Conservation (phyloP, 35 echinoderm and acorn worm species). For the Eucidaris tribuloides region DNA sequence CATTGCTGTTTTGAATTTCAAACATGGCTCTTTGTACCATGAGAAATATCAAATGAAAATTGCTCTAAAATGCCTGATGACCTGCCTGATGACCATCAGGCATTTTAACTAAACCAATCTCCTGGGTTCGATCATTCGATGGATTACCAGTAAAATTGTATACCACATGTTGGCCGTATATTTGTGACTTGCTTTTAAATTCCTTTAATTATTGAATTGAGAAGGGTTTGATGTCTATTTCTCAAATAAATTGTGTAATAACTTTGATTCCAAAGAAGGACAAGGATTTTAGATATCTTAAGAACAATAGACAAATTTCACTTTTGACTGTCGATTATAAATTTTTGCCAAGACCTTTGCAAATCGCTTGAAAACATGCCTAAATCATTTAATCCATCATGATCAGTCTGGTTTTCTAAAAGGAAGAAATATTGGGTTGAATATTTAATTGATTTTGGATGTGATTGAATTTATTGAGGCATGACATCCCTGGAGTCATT, state of each 20-base stretch:
- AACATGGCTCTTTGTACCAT: too few species aligned
- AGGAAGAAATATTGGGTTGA: neutral
- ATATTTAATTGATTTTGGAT: neutral
- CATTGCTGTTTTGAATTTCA: too few species aligned
- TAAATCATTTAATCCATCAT: neutral
- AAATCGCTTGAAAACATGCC: neutral
- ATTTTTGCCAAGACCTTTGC: neutral
- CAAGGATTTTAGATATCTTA: neutral
- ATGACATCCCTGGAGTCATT: neutral
- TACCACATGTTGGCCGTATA: neutral
- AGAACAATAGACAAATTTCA: neutral
- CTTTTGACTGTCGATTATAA: neutral
- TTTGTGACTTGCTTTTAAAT: neutral
- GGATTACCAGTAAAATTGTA: neutral
- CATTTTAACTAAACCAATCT: neutral
- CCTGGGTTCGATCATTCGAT: conserved; percentile 6
- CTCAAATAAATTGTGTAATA: conserved; percentile 25
- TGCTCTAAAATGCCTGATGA: too few species aligned
- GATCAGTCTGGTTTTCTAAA: conserved; percentile 7
- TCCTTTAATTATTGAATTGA: neutral
- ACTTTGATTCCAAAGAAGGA: conserved; percentile 8
- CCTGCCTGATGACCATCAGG: too few species aligned
- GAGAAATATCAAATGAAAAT: too few species aligned
- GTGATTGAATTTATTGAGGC: neutral
- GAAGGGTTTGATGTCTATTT: neutral